A percentile compares a stretch with the other conserved stretches of the same genome.
Evolutionary conservation across 2,113 vertebrate genomes (phyloP).

Genomic region (Phylloscopus trochiloides): DNA sequence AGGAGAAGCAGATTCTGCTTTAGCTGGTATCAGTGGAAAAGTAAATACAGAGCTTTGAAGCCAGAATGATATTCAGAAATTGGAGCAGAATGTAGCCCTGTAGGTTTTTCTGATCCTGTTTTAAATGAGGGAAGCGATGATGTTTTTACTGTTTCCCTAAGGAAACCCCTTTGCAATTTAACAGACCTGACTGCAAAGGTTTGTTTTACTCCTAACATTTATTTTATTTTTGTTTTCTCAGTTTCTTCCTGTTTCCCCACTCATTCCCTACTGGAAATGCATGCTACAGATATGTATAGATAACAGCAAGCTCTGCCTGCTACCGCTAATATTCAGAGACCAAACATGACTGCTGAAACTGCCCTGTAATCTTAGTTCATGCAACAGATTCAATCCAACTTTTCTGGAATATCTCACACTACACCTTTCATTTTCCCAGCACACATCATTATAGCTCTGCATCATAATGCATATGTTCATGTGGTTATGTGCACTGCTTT

Average conservation of each 20-base stretch:
- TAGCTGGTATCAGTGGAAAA: neutral
- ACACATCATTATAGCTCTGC: neutral
- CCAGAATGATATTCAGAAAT: neutral
- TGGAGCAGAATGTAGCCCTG: neutral
- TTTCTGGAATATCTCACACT: neutral
- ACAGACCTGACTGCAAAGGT: neutral
- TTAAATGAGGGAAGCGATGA: neutral
- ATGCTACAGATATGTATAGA: neutral
- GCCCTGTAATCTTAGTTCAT: neutral
- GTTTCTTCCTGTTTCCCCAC: neutral
- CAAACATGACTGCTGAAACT: neutral
- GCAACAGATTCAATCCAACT: neutral
- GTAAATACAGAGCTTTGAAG: neutral
- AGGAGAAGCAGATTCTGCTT: neutral
- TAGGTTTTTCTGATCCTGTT: neutral
- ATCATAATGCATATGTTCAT: neutral
- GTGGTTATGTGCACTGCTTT: neutral
- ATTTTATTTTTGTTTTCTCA: neutral
- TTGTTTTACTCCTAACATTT: neutral
- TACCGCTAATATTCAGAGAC: neutral
- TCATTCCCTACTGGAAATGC: neutral
- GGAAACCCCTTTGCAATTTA: neutral
- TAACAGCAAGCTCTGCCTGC: neutral
- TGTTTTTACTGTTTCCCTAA: neutral
- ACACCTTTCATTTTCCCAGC: neutral